Evolutionary conservation across 2,113 vertebrate genomes (phyloP), one percentile per base, ranked within the genome.

Genomic region (Corydoras sp.): DNA sequence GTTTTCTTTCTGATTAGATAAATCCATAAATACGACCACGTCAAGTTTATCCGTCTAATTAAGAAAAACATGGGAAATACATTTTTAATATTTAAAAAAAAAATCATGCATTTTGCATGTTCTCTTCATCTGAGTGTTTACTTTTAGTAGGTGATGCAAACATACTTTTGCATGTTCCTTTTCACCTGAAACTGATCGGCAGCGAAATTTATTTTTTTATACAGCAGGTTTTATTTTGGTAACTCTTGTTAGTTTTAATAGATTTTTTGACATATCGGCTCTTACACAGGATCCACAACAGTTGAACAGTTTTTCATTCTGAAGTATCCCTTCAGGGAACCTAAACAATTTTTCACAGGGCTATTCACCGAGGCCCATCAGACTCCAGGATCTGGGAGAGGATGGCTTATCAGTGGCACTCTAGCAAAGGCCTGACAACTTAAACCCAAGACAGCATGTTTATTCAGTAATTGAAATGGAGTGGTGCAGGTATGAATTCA

Each of bases 401-500:
- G 79, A 80, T 75, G 76, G 76, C 72, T 77, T 77, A 80, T 80
- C 79, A 80, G 73, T 67, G 70, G 69, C 73, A 72, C 35, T 79
- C 61, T 71, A 64, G 76, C 53, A 48, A 73, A 61, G 73, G 12
- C 65, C 62, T 76, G 75, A 72, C 79, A 73, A 76, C 73, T 53
- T 84, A 76, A 75, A 78, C 76, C 67, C 73, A 80, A 76, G 74
- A 76, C 76, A 68, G 65, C 58, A 74, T 78, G 81, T 84, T 81
- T 81, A 76, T 80, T 53, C 79, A 82, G 69, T 79, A 79, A 70
- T 75, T 76, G 80, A 77, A 76, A 79, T 72, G 54, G 83, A 83
- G 79, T 68, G 78, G 77, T 75, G 77, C 55, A 79, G 76, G 31
- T 78, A 67, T 76, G 75, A 83, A 81, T 81, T 71, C 78, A 73